Evolutionary conservation across 1,140 invertebrate species (phyloP).

Genomic region (Conopomorpha cramerella): DNA sequence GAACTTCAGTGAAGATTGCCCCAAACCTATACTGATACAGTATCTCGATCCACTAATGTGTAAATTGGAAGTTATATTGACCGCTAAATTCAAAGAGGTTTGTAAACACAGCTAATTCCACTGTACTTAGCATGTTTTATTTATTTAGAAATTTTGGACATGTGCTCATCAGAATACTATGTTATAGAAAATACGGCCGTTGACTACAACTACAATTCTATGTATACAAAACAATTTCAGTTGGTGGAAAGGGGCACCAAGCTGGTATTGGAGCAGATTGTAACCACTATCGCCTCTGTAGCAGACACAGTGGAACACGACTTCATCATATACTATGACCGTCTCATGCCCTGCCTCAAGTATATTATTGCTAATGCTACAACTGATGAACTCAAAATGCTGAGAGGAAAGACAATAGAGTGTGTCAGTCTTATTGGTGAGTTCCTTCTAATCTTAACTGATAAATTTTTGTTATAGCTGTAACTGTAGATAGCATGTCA

Average conservation of each 20-base stretch:
- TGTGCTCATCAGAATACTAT: slow-evolving; percentile 36
- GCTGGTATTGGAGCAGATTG: slow-evolving; percentile 94
- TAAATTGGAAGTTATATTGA: slow-evolving; percentile 90
- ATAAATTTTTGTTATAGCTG: too few species aligned
- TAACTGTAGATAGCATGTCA: too few species aligned
- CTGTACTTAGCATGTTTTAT: too few species aligned
- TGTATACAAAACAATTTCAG: slow-evolving; percentile 36
- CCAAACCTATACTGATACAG: slow-evolving; percentile 88
- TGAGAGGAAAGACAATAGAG: slow-evolving; percentile 96
- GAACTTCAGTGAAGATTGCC: slow-evolving; percentile 99
- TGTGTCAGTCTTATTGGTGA: slow-evolving; percentile 96
- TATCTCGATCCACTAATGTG: slow-evolving; percentile 91
- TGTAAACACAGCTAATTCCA: too few species aligned
- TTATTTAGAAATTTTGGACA: too few species aligned
- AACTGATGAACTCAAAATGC: slow-evolving; percentile 82
- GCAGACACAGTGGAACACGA: slow-evolving; percentile 98
- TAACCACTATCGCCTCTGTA: slow-evolving; percentile 97
- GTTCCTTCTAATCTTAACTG: too few species aligned
- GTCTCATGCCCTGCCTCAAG: slow-evolving; percentile 95
- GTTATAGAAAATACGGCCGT: slow-evolving; percentile 32
- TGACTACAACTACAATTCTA: slow-evolving; percentile 32
- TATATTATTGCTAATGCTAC: slow-evolving; percentile 96
- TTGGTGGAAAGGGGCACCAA: slow-evolving; percentile 93
- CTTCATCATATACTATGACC: slow-evolving; percentile 83
- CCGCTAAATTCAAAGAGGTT: slow-evolving; percentile 92